Percentiles rank a stretch among this genome's conserved stretches.
Conservation (phyloP, 2,888 invertebrate species). For the Pecten maximus region DNA sequence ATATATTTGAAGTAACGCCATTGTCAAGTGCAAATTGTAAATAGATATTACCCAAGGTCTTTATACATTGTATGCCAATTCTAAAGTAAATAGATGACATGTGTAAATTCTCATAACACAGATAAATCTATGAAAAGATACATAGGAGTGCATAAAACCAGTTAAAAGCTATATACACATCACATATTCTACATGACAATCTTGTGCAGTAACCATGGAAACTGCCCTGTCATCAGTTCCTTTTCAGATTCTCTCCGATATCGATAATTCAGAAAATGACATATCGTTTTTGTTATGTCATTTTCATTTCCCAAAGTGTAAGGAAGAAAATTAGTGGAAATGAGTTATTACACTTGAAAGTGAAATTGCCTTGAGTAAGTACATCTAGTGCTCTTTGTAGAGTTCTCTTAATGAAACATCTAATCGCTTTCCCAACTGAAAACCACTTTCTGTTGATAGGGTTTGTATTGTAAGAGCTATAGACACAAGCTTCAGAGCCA, state of each 20-base stretch:
- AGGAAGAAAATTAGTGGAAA: slow-evolving; percentile 4
- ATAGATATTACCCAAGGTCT: not conserved
- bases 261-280: not conserved
- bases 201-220: not conserved
- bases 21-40: too few relatives aligned
- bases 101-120: too few relatives aligned
- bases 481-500: not conserved
- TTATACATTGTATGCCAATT: not conserved
- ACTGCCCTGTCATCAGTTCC: slow-evolving; percentile 5
- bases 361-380: not conserved
- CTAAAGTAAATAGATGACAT: not conserved
- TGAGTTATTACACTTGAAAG: slow-evolving; percentile 2
- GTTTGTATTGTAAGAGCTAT: not conserved
- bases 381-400: not conserved
- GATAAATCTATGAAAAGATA: not conserved
- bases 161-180: not conserved
- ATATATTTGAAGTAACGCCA: too few relatives aligned
- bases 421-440: not conserved
- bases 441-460: not conserved
- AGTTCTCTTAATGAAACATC: not conserved
- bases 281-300: slow-evolving; percentile 28
- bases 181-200: not conserved
- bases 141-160: not conserved
- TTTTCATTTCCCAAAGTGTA: slow-evolving; percentile 30
- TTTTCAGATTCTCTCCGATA: not conserved